Conservation (phyloP, 1,140 invertebrate genomes). For the Drosophila baimaii region DNA sequence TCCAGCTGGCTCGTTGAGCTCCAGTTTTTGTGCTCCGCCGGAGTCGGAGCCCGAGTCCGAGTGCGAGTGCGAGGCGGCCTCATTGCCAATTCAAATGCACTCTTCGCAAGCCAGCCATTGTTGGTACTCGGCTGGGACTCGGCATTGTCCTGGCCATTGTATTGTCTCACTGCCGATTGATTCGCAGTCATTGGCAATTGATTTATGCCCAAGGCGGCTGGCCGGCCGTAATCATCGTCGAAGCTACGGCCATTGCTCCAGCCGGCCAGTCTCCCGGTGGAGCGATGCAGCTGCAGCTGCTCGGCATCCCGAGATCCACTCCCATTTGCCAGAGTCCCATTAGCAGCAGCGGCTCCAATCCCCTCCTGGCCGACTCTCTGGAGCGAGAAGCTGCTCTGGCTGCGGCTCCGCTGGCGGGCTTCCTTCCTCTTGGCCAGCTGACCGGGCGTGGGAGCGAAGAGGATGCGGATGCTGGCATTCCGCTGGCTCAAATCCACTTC, state of each 20-base stretch:
- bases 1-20: conserved; percentile 68
- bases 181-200: conserved; percentile 72
- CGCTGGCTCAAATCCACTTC: conserved; percentile 64
- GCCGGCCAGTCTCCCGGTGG: conserved; percentile 19
- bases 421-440: conserved; percentile 62
- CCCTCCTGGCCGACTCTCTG: conserved; percentile 46
- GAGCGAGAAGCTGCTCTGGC: conserved; percentile 68
- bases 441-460: conserved; percentile 63
- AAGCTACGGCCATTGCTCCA: conserved; percentile 51
- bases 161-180: conserved; percentile 78
- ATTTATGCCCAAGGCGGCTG: conserved; percentile 63
- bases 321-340: conserved; percentile 9
- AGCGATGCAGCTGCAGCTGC: conserved; percentile 2
- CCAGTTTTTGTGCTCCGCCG: conserved; percentile 61
- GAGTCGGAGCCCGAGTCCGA: conserved; percentile 21
- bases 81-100: conserved; percentile 57
- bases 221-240: conserved; percentile 38
- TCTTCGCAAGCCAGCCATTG: conserved; percentile 49
- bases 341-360: conserved; percentile 2
- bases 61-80: conserved; percentile 12
- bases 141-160: conserved; percentile 65
- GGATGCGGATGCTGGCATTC: conserved; percentile 76
- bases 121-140: conserved; percentile 17
- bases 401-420: conserved; percentile 65
- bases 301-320: conserved; percentile 1